Base-by-base conservation (phyloP, 2,888 invertebrate species). In the Invenusta paracnida region DNA sequence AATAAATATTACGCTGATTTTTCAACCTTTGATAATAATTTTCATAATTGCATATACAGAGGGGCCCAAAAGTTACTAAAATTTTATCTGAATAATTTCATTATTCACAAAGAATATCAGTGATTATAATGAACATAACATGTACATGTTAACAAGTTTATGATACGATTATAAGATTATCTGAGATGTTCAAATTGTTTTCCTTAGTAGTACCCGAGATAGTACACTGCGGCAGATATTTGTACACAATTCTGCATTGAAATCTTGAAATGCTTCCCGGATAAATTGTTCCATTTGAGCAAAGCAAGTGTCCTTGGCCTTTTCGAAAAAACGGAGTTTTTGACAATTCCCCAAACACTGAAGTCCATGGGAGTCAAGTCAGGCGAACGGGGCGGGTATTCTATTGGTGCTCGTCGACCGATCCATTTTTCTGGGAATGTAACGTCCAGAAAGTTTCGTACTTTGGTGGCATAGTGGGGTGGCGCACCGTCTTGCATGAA, bases 1-100 rank as follows among this genome's bases (percentile, higher is more conserved):
- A n/a, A n/a, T n/a, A n/a, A n/a, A n/a, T n/a, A n/a, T n/a, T n/a
- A n/a, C n/a, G n/a, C n/a, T n/a, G n/a, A n/a, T n/a, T n/a, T n/a
- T n/a, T n/a, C n/a, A n/a, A n/a, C n/a, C n/a, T n/a, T n/a, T n/a
- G n/a, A n/a, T n/a, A n/a, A n/a, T 48, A 48, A 48, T 48, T 11
- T 48, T 11, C 17, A 48, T 48, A 48, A 11, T 11, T 48, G 48
- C 17, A 73, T 73, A 73, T 73, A 82, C 23, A 82, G 82, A 28
- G 82, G 29, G 29, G 82, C 82, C 82, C 82, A 82, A 82, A 82
- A 82, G 82, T 82, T 82, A 82, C 82, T 82, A n/a, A n/a, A n/a
- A n/a, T n/a, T n/a, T n/a, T n/a, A n/a, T n/a, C n/a, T n/a, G 73
- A 73, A 73, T 73, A 73, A 73, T 73, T n/a, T 5, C 25, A 73